A percentile compares a stretch with the other conserved stretches of the same genome.
Conservation (phyloP, 2,113 vertebrate genomes). For the Haemorhous mexicanus region DNA sequence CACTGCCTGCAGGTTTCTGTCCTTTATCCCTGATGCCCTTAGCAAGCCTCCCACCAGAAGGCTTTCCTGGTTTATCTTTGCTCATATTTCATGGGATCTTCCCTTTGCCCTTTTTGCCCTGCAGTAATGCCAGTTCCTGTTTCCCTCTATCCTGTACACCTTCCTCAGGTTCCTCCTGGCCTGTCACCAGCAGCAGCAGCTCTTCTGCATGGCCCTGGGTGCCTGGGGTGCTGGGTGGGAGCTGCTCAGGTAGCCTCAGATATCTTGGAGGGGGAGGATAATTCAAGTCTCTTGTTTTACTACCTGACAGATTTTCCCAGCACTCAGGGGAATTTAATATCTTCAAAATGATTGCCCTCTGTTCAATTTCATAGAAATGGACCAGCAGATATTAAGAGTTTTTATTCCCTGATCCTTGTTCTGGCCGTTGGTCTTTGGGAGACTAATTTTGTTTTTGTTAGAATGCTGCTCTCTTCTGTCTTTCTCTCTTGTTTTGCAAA, state of each 20-base stretch:
- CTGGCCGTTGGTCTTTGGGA: not conserved
- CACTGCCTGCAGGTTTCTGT: not conserved
- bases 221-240: not conserved
- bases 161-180: not conserved
- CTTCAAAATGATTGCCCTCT: not conserved
- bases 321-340: not conserved
- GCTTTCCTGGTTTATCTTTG: not conserved
- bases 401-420: not conserved
- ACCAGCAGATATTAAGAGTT: not conserved
- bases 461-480: not conserved
- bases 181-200: not conserved
- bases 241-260: not conserved
- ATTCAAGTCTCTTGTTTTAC: not conserved
- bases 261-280: not conserved
- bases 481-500: not conserved
- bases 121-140: not conserved
- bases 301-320: not conserved
- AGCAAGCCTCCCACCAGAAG: not conserved
- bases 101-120: not conserved
- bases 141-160: not conserved
- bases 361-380: not conserved
- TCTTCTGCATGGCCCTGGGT: not conserved
- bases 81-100: not conserved
- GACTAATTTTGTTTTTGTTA: not conserved
- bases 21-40: not conserved